Base-by-base conservation (phyloP, 1,140 invertebrate genomes). In the Brachionus sp. region DNA sequence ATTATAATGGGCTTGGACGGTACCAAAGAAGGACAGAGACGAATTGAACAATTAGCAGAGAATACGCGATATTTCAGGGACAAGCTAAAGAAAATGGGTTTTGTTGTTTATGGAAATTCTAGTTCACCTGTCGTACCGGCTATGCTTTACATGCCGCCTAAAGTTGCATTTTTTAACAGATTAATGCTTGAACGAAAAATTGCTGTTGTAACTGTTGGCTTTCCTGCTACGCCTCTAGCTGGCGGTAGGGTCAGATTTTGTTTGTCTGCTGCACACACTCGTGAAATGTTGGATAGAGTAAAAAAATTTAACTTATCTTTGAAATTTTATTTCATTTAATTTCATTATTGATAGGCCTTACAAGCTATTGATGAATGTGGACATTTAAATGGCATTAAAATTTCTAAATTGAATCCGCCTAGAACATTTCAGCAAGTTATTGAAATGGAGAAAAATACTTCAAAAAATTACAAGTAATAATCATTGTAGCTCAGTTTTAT, bases 81-180 rank as follows among this genome's bases (percentile, higher is more conserved):
- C 85, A 92, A 93, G 85, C 90, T 98, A 39, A 92, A 94, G 80
- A 93, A 95, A 87, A 93, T 95, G 86, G 96, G 97, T 78, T 94
- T 98, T 85, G 95, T 98, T 86, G 92, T 94, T 78, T 97, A 95
- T 89, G 97, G 97, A n/a, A 95, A 97, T 89, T 92, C 94, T 86
- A 94, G 98, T 88, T 98, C 95, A 9, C 97, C 97, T 0, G 95
- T 99, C 83, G 94, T 99, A 84, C 97, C 97, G 23, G 92, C 98
- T 90, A 89, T 98, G 86, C 92, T 97, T 50, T 98, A 96, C 90
- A 91, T 95, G 86, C 96, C 95, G 88, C 94, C 95, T 1, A 95
- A 98, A 91, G 95, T 97, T 86, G 92, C 93, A 92, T 94, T 92
- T 80, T 94, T 96, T 86, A 94, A 97, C 80, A 92, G 96, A 86